Base-by-base conservation (phyloP, 2,797 vertebrate species). In the Anisognathus igniventris region DNA sequence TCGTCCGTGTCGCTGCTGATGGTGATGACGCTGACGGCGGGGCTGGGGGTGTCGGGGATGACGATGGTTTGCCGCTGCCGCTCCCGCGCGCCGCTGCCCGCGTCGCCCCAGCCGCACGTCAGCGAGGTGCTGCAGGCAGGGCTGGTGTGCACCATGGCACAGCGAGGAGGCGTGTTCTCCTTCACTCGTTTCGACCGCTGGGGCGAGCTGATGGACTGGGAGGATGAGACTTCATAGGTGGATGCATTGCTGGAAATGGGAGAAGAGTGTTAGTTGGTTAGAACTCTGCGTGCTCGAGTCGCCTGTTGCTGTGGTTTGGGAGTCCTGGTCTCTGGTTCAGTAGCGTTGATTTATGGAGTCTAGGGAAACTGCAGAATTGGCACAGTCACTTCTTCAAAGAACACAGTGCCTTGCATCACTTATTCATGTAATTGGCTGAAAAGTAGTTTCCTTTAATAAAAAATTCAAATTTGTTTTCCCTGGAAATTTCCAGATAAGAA, bases 1-100 rank as follows among this genome's bases (percentile, higher is more conserved):
- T 99, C 99, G 2, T 99, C 99, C 0, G 99, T 99, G 98, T 99
- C 99, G 4, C 99, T 99, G 98, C 99, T 99, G 98, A 99, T 99
- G 97, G 99, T 99, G 98, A 99, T 99, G 98, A 99, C 99, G 93
- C 99, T 99, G 97, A 99, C 99, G 0, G 99, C 98, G 1, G 99
- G 99, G 97, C 99, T 99, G 72, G 99, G 99, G 40, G 99, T 99
- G 97, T 99, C 99, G 0, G 99, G 99, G 97, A 99, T 99, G 98
- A 99, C 95, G 60, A 99, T 99, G 22, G 99, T 99, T 96, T 99
- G 99, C 74, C 99, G 98, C 95, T 99, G 99, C 84, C 98, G 98
- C 94, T 99, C 98, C 83, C 97, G 93, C 2, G 96, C 98, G 95
- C 98, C 98, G 97, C 99, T 98, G 92, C 98, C 98, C 96, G 97